These are phyloP conservation scores for Abrostola triplasia DNA, from an alignment of 2,888 invertebrate species.

Conservation along the genomic window DNA sequence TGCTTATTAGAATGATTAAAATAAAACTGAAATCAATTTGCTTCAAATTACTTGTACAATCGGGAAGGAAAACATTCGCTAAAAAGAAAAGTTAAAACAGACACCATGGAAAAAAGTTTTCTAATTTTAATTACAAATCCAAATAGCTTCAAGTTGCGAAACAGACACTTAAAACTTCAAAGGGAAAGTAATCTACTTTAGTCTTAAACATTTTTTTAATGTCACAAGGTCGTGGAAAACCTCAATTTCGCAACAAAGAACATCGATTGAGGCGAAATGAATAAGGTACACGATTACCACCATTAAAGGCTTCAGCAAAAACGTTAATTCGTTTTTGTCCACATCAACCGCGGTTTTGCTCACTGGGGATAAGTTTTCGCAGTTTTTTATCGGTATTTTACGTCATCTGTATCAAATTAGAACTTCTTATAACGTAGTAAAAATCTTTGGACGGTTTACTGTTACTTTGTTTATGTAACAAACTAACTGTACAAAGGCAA, in stretches of 20 bases:
- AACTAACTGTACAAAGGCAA: neutral
- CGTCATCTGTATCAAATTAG: conserved; percentile 44
- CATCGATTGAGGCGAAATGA: conserved; percentile 61
- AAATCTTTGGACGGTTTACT: conserved; percentile 15
- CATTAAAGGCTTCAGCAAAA: conserved; percentile 59
- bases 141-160: conserved; percentile 65
- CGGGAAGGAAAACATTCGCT: conserved; percentile 43
- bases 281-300: conserved; percentile 60
- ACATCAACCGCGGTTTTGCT: conserved; percentile 44
- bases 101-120: conserved; percentile 52
- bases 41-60: conserved; percentile 22
- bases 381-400: conserved; percentile 43
- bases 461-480: conserved; percentile 6
- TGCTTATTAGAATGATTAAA: conserved; percentile 19
- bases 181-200: conserved; percentile 72
- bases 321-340: conserved; percentile 59
- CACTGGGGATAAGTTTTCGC: conserved; percentile 51
- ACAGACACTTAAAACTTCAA: conserved; percentile 68
- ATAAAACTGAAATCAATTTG: conserved; percentile 38
- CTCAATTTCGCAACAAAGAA: conserved; percentile 70
- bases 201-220: conserved; percentile 59
- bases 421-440: conserved; percentile 35
- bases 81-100: conserved; percentile 48
- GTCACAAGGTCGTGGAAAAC: conserved; percentile 69
- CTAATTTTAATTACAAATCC: conserved; percentile 68